Evolutionary conservation across 2,797 vertebrate species (phyloP), one percentile per base, ranked within the genome.

Genomic region (Argya squamiceps): DNA sequence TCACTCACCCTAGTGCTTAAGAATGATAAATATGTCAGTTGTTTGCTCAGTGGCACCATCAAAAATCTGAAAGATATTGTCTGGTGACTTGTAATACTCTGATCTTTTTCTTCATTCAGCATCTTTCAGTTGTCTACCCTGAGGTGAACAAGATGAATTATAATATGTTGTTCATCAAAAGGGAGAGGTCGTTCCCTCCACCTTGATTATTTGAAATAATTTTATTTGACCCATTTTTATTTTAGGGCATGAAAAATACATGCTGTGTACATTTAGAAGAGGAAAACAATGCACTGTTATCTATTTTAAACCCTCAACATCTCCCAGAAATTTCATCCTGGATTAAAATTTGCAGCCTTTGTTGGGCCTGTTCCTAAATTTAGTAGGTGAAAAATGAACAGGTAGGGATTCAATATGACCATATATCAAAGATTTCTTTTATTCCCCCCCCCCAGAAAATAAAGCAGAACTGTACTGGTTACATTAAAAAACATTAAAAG

Each of bases 191-290:
- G 10, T 77, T 11, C 44, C 71, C 34, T 60, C 32, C 44, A 43
- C 44, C 44, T 52, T 2, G 3, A 64, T 84, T 44, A 63, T 70
- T 74, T 71, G 65, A 81, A 80, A 15, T 78, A 9, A 26, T 77
- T 87, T 83, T 88, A 16, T 63, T 85, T 85, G 37, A 63, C 64
- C 26, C 14, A 46, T 85, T 94, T 83, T 32, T 77, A 63, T 74
- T 80, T 93, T 67, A 80, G 26, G 70, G 20, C 22, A 26, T 78
- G 5, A 59, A 67, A 93, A 92, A 62, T 65, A 17, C 20, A 39
- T 63, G 49, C 29, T 49, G 6, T 74, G 19, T 64, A 64, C 6
- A 13, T 89, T 79, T 85, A 76, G 43, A n/a, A 55, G 22, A 43
- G 18, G 10, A 1, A 30, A n/a, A 46, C 53, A 46, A 6, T 14